phyloP scores from a whole-genome alignment of 2,888 invertebrate genomes.

The Drosophila lutescens region DNA sequence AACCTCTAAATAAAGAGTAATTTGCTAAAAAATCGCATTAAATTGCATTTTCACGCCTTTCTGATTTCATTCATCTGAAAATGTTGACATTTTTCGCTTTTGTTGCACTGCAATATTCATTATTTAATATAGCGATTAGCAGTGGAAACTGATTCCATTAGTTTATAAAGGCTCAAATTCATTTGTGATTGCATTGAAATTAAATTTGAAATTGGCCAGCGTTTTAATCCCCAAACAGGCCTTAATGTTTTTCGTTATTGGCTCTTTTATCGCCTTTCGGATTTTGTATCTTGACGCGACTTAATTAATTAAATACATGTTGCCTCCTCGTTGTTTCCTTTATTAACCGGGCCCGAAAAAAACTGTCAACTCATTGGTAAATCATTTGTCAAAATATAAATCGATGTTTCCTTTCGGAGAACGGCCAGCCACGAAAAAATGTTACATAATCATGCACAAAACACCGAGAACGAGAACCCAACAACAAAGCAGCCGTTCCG shows the following conservation, averaged over 20 bases:
- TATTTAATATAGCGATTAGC: conserved; percentile 28
- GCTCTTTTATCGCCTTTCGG: conserved; percentile 37
- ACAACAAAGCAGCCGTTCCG: conserved; percentile 61
- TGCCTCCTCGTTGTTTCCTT: conserved; percentile 50
- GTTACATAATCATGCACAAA: conserved; percentile 72
- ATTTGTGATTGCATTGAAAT: neutral
- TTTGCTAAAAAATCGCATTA: conserved; percentile 6
- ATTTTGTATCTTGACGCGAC: conserved; percentile 59
- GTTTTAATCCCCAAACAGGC: conserved; percentile 14
- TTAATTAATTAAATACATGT: conserved; percentile 74
- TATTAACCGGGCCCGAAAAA: conserved; percentile 44
- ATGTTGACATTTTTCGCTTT: conserved; percentile 4
- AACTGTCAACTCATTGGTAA: conserved; percentile 74
- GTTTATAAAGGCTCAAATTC: neutral
- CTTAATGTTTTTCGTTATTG: conserved; percentile 22
- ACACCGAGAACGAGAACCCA: conserved; percentile 53
- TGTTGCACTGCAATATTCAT: conserved; percentile 17
- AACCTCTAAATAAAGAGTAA: conserved; percentile 16
- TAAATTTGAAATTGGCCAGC: neutral
- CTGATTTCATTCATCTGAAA: conserved; percentile 15
- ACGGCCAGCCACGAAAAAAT: conserved; percentile 25
- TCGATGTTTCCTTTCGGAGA: conserved; percentile 53
- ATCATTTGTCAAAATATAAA: conserved; percentile 81
- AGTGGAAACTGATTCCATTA: conserved; percentile 23
- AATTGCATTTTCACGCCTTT: conserved; percentile 28